Evolutionary conservation across 1,140 invertebrate genomes (phyloP), one percentile per base, ranked within the genome.

Genomic region (Drosophila athabasca): DNA sequence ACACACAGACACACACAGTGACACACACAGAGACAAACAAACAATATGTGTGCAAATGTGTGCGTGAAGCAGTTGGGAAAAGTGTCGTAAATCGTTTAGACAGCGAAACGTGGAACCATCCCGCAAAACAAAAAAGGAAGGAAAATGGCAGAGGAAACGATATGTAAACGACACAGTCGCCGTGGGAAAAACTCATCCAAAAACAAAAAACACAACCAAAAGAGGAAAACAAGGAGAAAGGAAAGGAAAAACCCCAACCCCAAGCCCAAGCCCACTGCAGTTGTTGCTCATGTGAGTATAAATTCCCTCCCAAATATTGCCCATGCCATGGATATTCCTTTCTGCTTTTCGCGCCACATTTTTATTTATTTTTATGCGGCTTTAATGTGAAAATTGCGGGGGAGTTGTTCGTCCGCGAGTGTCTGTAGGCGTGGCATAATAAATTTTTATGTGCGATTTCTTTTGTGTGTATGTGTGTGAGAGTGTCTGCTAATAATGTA

Each of bases 61-160:
- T 81, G 82, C 66, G 78, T 60, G 64, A 77, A 87, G 83, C 83
- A 87, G 83, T 87, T 83, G 82, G 78, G 75, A 76, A 87, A 87
- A 87, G 83, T 87, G 82, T 87, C 82, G 82, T 87, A 87, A 87
- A 87, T 87, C 82, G 82, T 87, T 87, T 87, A 87, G 82, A 87
- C 82, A 75, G 78, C 75, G 67, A 74, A 81, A 82, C 83, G 82
- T 87, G 78, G 66, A 83, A 65, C 65, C 79, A 54, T 48, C 50
- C 59, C 24, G 24, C 52, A 58, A 39, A 69, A 62, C 44, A 13
- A 46, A 22, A 46, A 7, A 35, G 31, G 29, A 51, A 51, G 22
- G 49, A 75, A 55, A 66, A 77, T 39, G 35, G 35, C 35, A 22
- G 51, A 19, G 51, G 17, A 77, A 73, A 61, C 74, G 78, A 82